Evolutionary conservation across 2,888 invertebrate species (phyloP), one percentile per base, ranked within the genome.

Genomic region (Smittia aterrima): DNA sequence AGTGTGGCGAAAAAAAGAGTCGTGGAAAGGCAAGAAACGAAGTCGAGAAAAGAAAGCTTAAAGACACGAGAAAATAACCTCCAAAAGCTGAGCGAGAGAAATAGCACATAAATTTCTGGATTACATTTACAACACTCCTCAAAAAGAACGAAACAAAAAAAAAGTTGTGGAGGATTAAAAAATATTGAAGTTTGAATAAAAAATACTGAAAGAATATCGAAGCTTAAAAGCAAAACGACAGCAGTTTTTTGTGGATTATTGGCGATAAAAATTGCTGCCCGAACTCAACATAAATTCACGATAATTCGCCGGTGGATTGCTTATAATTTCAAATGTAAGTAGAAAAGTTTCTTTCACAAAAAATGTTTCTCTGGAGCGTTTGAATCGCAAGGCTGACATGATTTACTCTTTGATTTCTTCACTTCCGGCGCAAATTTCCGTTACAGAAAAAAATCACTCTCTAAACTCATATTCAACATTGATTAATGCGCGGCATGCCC

Each of bases 281-380:
- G 27, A 24, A 20, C 20, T 27, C 13, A 58, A 58, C 24, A 58
- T 64, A 22, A 27, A 20, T 64, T 13, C 1, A 27, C 58, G 58
- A 58, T 22, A 24, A 64, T 13, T 6, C 58, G 62, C 72, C 58
- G 62, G 62, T 62, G 72, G 62, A 72, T 72, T 72, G 54, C 72
- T 72, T 72, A 72, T 72, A 72, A 18, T 58, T 71, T n/a, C 25
- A 62, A 72, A 72, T 72, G 72, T 72, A 40, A 72, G 72, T 72
- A n/a, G n/a, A n/a, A n/a, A n/a, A n/a, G n/a, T n/a, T n/a, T n/a
- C n/a, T n/a, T n/a, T n/a, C n/a, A n/a, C n/a, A n/a, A n/a, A n/a
- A n/a, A n/a, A n/a, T n/a, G n/a, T n/a, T n/a, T n/a, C n/a, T n/a
- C n/a, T n/a, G n/a, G n/a, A n/a, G n/a, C n/a, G n/a, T n/a, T n/a